phyloP scores from a whole-genome alignment of 2,888 invertebrate genomes.

The Flexamia atlantica region DNA sequence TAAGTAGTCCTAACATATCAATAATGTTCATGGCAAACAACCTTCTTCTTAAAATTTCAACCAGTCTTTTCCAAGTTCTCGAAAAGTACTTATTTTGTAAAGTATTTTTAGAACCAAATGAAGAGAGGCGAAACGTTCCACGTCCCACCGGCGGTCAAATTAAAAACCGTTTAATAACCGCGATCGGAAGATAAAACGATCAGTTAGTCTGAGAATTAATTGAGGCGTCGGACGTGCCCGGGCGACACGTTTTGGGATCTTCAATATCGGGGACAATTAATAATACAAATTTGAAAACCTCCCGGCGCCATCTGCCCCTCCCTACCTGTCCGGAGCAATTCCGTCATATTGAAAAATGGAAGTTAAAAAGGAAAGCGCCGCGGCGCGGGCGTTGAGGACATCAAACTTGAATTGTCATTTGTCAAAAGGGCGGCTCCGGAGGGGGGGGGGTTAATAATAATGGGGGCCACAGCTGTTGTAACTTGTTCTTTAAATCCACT shows the following conservation, averaged over 20 bases:
- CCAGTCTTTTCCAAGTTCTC: too few species aligned
- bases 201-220: conserved; percentile 55
- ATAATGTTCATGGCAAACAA: too few species aligned
- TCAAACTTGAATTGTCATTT: conserved; percentile 67
- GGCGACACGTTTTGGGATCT: conserved; percentile 57
- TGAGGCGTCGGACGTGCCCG: conserved; percentile 53
- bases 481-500: conserved; percentile 60
- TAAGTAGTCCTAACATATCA: too few species aligned
- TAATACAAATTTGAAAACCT: conserved; percentile 58
- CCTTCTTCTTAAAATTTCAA: too few species aligned
- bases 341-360: conserved; percentile 65
- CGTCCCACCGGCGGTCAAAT: not conserved
- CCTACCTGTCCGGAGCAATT: conserved; percentile 64
- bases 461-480: conserved; percentile 62
- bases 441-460: conserved; percentile 60
- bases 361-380: conserved; percentile 63
- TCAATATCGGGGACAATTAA: conserved; percentile 59
- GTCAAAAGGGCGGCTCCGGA: conserved; percentile 62
- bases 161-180: conserved; percentile 46
- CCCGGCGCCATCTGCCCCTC: conserved; percentile 56
- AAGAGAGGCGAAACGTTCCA: too few species aligned
- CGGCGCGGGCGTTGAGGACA: conserved; percentile 61
- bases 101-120: too few species aligned
- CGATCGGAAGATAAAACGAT: conserved; percentile 27
- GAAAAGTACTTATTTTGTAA: too few species aligned